These are phyloP conservation scores for Hoplodrina blanda DNA, from an alignment of 2,888 invertebrate genomes.

Conservation along the genomic window DNA sequence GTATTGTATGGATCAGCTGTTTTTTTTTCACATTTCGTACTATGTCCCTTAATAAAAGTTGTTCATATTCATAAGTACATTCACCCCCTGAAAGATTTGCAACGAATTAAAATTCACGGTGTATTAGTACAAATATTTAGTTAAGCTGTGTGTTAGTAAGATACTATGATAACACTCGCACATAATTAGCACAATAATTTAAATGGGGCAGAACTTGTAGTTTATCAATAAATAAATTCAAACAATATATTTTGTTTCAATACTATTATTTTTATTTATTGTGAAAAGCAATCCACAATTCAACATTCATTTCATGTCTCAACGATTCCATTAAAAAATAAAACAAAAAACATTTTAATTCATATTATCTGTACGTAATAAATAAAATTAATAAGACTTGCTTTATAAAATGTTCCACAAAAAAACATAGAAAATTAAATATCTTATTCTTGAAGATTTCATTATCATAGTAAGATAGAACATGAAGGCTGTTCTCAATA, in stretches of 20 bases:
- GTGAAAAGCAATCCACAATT: conserved; percentile 82
- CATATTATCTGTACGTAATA: conserved; percentile 15
- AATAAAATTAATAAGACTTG: conserved; percentile 16
- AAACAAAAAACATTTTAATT: conserved; percentile 6
- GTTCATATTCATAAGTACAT: too few relatives aligned
- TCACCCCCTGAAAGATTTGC: too few relatives aligned
- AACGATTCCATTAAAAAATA: conserved; percentile 56
- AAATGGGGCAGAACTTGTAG: conserved; percentile 66
- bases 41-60: too few relatives aligned
- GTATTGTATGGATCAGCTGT: too few relatives aligned
- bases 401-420: conserved; percentile 13
- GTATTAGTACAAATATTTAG: conserved; percentile 8
- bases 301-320: conserved; percentile 76
- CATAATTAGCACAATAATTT: conserved; percentile 36
- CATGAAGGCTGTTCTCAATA: neutral
- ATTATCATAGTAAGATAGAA: conserved; percentile 4
- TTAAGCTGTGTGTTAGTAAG: conserved; percentile 14
- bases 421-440: neutral
- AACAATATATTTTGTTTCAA: conserved; percentile 67
- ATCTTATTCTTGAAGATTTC: neutral
- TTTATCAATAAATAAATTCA: conserved; percentile 66
- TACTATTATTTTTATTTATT: conserved; percentile 80
- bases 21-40: too few relatives aligned
- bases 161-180: conserved; percentile 28
- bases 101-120: too few relatives aligned